Conservation (phyloP, 2,888 invertebrate species). For the Drosophila recens region DNA sequence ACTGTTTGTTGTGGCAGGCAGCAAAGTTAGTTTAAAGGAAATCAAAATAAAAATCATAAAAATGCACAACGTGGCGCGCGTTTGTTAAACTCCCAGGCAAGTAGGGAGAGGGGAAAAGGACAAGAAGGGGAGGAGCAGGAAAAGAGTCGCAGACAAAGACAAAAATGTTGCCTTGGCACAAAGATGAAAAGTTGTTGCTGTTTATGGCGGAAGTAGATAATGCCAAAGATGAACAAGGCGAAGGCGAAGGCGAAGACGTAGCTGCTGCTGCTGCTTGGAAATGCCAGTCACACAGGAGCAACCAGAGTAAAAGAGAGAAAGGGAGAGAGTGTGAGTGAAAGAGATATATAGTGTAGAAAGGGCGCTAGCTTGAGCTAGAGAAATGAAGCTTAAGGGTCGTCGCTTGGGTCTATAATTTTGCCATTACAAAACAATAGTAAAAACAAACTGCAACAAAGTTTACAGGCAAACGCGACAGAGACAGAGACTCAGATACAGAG, state of each 20-base stretch:
- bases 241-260: slow-evolving; percentile 25
- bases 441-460: slow-evolving; percentile 77
- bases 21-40: slow-evolving; percentile 79
- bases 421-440: slow-evolving; percentile 81
- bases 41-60: slow-evolving; percentile 81
- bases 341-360: background rate
- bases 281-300: slow-evolving; percentile 50
- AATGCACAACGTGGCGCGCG: slow-evolving; percentile 77
- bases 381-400: slow-evolving; percentile 71
- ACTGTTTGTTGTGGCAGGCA: slow-evolving; percentile 44
- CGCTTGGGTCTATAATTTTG: slow-evolving; percentile 79
- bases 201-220: slow-evolving; percentile 79
- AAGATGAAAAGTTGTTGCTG: slow-evolving; percentile 80
- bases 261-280: slow-evolving; percentile 44
- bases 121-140: background rate
- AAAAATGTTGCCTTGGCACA: slow-evolving; percentile 73
- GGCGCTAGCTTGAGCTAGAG: slow-evolving; percentile 31
- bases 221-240: slow-evolving; percentile 79
- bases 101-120: background rate
- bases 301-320: slow-evolving; percentile 6
- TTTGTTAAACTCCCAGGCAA: slow-evolving; percentile 55
- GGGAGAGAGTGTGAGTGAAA: background rate
- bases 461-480: slow-evolving; percentile 25
- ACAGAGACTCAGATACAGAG: slow-evolving; percentile 1
- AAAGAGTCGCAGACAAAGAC: slow-evolving; percentile 57